Evolutionary conservation across 2,797 vertebrate genomes (phyloP).

Genomic region (Ciconia nigra): DNA sequence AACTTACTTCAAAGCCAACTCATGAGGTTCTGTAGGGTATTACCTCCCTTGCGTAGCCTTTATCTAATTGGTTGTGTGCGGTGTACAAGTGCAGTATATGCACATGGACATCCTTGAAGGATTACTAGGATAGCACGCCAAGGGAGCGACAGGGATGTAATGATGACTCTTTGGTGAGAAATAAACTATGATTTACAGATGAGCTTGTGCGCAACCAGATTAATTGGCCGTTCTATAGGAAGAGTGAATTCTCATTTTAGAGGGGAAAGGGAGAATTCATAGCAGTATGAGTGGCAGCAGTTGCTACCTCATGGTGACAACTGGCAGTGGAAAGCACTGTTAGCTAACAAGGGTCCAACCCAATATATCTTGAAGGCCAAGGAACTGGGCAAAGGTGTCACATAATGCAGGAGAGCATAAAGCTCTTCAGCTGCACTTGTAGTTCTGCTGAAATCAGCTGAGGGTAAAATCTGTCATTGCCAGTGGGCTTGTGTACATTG

Average conservation of each 20-base stretch:
- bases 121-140: neutral
- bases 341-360: neutral
- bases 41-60: neutral
- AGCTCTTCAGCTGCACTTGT: neutral
- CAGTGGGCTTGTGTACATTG: neutral
- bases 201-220: neutral
- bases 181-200: neutral
- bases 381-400: neutral
- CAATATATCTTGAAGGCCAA: neutral
- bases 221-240: neutral
- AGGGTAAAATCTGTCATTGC: conserved; percentile 22
- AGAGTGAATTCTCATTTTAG: neutral
- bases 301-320: neutral
- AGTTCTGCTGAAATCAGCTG: conserved; percentile 28
- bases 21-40: neutral
- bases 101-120: neutral
- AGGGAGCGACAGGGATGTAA: neutral
- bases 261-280: neutral
- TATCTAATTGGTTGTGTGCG: neutral
- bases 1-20: conserved; percentile 11
- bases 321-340: neutral
- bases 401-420: neutral
- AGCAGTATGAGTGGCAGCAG: neutral
- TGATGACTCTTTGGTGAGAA: neutral
- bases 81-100: neutral